A percentile compares a stretch with the other conserved stretches of the same genome.
These are phyloP conservation scores for Lamellibrachia satsuma DNA, from an alignment of 2,888 invertebrate species.

Conservation along the genomic window DNA sequence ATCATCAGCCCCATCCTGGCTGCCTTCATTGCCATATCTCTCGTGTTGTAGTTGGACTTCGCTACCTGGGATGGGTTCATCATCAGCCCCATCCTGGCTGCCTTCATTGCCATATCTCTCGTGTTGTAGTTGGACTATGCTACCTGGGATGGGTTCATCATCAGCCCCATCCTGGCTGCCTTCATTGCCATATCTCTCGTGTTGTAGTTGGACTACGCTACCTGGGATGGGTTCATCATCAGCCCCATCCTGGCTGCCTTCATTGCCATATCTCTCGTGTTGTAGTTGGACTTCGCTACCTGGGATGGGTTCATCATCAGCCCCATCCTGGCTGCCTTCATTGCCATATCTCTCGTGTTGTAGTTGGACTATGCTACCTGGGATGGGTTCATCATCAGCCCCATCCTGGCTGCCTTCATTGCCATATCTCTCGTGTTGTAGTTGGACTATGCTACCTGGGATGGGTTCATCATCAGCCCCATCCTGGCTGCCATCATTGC, in stretches of 20 bases:
- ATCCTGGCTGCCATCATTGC: constrained; percentile 38
- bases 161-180: constrained; percentile 37
- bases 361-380: constrained; percentile 33
- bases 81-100: constrained; percentile 37
- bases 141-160: constrained; percentile 38
- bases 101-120: background rate
- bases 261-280: background rate
- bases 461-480: constrained; percentile 37
- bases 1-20: constrained; percentile 36
- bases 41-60: constrained; percentile 36
- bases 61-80: constrained; percentile 37
- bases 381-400: constrained; percentile 38
- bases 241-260: constrained; percentile 35
- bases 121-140: constrained; percentile 31
- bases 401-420: constrained; percentile 33
- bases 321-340: constrained; percentile 31
- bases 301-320: constrained; percentile 39
- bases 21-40: constrained; percentile 39
- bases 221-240: constrained; percentile 38
- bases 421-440: background rate
- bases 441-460: constrained; percentile 33
- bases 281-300: constrained; percentile 29
- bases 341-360: background rate
- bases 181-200: constrained; percentile 32
- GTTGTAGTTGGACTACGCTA: constrained; percentile 29